Percentiles rank a stretch among this genome's conserved stretches.
Conservation (phyloP, 1,140 invertebrate species). For the Sarcophaga bullata region DNA sequence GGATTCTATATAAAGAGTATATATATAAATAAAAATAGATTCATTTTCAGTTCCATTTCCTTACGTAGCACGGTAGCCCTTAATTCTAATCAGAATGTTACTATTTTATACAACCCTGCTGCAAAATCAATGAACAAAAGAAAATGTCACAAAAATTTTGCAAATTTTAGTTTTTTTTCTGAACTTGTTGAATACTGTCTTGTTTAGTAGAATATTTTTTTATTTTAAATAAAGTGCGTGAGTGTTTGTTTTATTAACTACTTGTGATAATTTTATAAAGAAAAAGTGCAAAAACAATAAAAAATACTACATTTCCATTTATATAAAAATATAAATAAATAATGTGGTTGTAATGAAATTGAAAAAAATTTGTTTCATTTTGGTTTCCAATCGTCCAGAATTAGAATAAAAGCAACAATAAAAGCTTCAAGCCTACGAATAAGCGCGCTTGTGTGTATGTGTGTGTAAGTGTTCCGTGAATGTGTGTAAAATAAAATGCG, state of each 20-base stretch:
- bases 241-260: not conserved
- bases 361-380: too few species aligned
- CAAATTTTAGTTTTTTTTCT: conserved; percentile 17
- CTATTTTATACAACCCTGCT: not conserved
- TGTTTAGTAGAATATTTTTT: conserved; percentile 2
- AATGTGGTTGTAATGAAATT: not conserved
- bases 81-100: not conserved
- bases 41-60: too few species aligned
- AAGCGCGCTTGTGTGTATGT: not conserved
- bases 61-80: too few species aligned
- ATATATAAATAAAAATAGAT: too few species aligned
- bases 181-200: conserved; percentile 1
- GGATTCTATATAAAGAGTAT: too few species aligned
- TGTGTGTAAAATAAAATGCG: conserved; percentile 18
- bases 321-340: not conserved
- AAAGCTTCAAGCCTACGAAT: not conserved
- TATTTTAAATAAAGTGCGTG: not conserved
- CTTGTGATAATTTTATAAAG: not conserved
- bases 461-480: not conserved
- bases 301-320: not conserved
- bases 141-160: conserved; percentile 11
- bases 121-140: not conserved
- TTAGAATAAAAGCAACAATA: not conserved
- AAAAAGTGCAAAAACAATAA: not conserved
- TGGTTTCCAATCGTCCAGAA: not conserved